Evolutionary conservation across 2,113 vertebrate genomes (phyloP).

Genomic region (Pterocles burchelli): DNA sequence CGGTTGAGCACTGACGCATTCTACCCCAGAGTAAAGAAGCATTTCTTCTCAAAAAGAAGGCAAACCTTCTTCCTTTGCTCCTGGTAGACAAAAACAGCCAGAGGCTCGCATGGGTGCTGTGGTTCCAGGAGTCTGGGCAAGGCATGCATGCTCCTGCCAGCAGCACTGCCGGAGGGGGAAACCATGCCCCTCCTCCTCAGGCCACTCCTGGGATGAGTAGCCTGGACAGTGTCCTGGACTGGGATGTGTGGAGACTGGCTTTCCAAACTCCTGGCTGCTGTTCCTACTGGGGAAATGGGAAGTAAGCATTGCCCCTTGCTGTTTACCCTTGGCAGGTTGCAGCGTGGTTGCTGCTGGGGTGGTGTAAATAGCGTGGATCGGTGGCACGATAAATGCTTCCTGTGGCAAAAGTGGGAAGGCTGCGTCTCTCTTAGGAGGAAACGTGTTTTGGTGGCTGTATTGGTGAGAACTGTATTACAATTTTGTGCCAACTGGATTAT

Average conservation of each 20-base stretch:
- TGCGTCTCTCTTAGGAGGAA: background rate
- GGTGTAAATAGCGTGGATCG: background rate
- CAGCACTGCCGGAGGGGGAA: fast-evolving
- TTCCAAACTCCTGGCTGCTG: background rate
- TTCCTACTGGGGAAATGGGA: background rate
- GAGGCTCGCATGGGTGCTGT: background rate
- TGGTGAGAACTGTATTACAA: background rate
- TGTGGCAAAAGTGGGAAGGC: background rate
- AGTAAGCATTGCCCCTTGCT: background rate
- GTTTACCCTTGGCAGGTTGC: fast-evolving
- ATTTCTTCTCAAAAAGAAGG: background rate
- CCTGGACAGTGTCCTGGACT: background rate
- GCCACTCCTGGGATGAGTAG: background rate
- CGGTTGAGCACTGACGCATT: fast-evolving
- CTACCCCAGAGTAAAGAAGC: background rate
- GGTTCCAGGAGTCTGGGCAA: background rate
- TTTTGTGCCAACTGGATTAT: background rate
- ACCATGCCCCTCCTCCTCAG: background rate
- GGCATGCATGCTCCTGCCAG: background rate
- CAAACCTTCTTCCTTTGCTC: background rate
- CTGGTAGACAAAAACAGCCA: background rate
- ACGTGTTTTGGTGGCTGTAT: background rate
- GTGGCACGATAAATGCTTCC: background rate
- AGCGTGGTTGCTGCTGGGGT: background rate
- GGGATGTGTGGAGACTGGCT: background rate